These are phyloP conservation scores for Hypanus sabinus DNA, from an alignment of 2,113 vertebrate genomes.

Conservation along the genomic window DNA sequence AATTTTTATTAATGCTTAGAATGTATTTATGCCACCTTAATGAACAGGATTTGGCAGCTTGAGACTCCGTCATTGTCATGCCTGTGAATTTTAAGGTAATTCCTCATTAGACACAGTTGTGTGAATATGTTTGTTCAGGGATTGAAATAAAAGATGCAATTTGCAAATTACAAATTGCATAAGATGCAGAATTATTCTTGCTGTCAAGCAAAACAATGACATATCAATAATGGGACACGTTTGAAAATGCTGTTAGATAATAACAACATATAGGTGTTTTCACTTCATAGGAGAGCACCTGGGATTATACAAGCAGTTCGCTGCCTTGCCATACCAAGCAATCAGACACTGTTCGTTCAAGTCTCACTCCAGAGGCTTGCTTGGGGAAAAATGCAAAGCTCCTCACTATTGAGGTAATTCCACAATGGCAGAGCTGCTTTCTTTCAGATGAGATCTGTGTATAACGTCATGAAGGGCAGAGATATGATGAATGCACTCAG, in stretches of 20 bases:
- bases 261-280: background rate
- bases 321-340: too few relatives aligned
- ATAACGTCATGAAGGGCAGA: too few relatives aligned
- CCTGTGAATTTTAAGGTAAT: constrained; percentile 78
- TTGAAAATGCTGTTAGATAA: constrained; percentile 39
- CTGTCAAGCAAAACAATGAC: constrained; percentile 59
- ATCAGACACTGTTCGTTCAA: too few relatives aligned
- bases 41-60: constrained; percentile 72
- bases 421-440: too few relatives aligned
- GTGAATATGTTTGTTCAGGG: constrained; percentile 84
- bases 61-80: constrained; percentile 77
- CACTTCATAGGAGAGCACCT: background rate
- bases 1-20: constrained; percentile 89
- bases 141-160: constrained; percentile 52
- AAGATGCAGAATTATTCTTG: constrained; percentile 59
- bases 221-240: constrained; percentile 52
- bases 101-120: constrained; percentile 69
- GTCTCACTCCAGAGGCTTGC: too few relatives aligned
- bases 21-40: constrained; percentile 73
- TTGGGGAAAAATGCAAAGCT: too few relatives aligned
- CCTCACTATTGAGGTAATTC: too few relatives aligned
- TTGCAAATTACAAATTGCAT: constrained; percentile 60
- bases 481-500: too few relatives aligned
- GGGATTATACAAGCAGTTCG: background rate
- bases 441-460: too few relatives aligned